phyloP scores from a whole-genome alignment of 2,888 invertebrate genomes.

The Troides aeacus region DNA sequence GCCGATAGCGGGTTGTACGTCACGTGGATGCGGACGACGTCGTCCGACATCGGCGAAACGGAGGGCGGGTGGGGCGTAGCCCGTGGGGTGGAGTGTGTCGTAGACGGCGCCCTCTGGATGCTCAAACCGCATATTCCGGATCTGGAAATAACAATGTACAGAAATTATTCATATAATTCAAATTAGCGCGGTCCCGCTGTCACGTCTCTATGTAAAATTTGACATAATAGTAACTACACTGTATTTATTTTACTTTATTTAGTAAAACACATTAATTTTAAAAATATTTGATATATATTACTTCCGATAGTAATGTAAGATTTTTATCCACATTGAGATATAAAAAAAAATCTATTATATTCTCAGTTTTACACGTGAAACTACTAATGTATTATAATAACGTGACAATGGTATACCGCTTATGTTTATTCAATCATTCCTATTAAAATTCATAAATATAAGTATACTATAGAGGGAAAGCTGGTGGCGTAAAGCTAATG shows the following conservation, averaged over 20 bases:
- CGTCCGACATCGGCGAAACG: conserved; percentile 81
- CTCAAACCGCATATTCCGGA: conserved; percentile 75
- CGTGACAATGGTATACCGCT: too few species aligned
- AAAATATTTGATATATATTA: too few species aligned
- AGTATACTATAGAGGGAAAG: conserved; percentile 9
- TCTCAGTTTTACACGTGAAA: too few species aligned
- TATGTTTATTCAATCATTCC: too few species aligned
- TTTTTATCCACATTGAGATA: too few species aligned
- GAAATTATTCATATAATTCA: not conserved
- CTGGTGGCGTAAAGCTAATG: conserved; percentile 9
- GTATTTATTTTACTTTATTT: too few species aligned
- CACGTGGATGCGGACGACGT: conserved; percentile 89
- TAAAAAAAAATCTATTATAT: too few species aligned
- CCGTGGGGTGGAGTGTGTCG: conserved; percentile 82
- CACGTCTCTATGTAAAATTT: not conserved
- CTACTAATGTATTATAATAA: too few species aligned
- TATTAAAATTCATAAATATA: not conserved
- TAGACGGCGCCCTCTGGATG: conserved; percentile 75
- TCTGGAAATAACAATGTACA: conserved; percentile 47
- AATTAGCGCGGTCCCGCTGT: not conserved
- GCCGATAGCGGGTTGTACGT: conserved; percentile 82
- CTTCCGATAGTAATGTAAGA: too few species aligned
- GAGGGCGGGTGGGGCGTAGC: conserved; percentile 83
- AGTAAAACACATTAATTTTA: too few species aligned
- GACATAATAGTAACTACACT: too few species aligned